Percentiles rank a stretch among this genome's conserved stretches.
Evolutionary conservation across 2,888 invertebrate species (phyloP).

Genomic region (Hypsopygia costalis): DNA sequence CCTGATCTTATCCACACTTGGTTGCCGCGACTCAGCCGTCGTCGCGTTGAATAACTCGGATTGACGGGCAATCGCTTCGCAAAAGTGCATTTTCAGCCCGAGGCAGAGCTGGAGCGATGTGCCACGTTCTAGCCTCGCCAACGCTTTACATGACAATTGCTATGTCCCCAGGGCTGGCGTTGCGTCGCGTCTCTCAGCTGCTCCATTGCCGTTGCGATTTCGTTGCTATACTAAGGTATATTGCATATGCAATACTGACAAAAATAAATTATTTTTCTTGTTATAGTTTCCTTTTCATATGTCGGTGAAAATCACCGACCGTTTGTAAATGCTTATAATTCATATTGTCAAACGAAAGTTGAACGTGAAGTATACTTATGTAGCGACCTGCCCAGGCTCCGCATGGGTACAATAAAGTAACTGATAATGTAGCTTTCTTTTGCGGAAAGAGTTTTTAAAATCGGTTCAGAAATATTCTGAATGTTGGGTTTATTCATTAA

Average conservation of each 20-base stretch:
- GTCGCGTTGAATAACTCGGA: constrained; percentile 59
- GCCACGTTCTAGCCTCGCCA: constrained; percentile 47
- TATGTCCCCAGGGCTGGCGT: constrained; percentile 57
- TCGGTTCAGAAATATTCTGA: too few species aligned
- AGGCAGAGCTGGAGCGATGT: constrained; percentile 50
- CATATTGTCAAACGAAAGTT: too few species aligned
- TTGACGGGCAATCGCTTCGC: constrained; percentile 71
- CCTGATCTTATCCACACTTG: constrained; percentile 62
- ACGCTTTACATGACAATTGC: constrained; percentile 76
- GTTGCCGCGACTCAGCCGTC: constrained; percentile 32
- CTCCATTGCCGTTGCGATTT: constrained; percentile 38
- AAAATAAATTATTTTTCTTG: constrained; percentile 10
- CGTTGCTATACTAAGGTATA: constrained; percentile 33
- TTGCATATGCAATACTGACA: constrained; percentile 36
- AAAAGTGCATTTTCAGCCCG: constrained; percentile 76
- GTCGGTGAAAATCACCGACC: too few species aligned
- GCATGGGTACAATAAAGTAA: too few species aligned
- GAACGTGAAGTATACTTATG: too few species aligned
- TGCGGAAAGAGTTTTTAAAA: too few species aligned
- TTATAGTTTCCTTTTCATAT: too few species aligned
- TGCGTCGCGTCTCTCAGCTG: constrained; percentile 46
- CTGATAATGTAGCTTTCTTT: too few species aligned
- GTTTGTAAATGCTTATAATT: too few species aligned
- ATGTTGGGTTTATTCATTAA: too few species aligned
- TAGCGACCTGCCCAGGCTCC: too few species aligned